Evolutionary conservation across 2,797 vertebrate genomes (phyloP).

Genomic region (Hylomyscus alleni): DNA sequence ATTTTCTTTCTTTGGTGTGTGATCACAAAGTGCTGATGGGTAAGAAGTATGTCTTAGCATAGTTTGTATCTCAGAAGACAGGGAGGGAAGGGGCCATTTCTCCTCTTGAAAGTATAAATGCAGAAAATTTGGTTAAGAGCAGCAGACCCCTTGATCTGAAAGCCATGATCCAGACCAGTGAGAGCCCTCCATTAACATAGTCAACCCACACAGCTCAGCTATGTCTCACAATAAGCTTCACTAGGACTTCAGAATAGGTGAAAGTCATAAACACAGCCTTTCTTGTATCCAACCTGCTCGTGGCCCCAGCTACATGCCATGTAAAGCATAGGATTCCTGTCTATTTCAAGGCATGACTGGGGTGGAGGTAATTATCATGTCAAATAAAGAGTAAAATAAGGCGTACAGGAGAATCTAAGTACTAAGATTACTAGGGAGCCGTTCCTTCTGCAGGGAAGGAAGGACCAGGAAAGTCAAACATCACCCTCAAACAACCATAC

Average conservation of each 20-base stretch:
- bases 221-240: background rate
- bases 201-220: background rate
- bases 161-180: conserved; percentile 15
- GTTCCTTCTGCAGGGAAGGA: background rate
- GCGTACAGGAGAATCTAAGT: background rate
- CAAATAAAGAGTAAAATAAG: background rate
- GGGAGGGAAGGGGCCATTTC: background rate
- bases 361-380: background rate
- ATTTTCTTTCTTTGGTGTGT: conserved; percentile 55
- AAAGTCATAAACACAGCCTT: background rate
- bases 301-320: background rate
- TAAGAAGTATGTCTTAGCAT: conserved; percentile 19
- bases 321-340: background rate
- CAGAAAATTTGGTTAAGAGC: conserved; percentile 35
- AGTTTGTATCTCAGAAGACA: background rate
- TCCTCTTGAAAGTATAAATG: conserved; percentile 50
- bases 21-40: conserved; percentile 40
- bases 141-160: conserved; percentile 30
- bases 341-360: background rate
- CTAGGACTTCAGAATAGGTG: background rate
- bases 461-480: background rate
- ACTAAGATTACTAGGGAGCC: conserved; percentile 11
- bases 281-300: background rate
- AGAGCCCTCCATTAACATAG: conserved; percentile 15
- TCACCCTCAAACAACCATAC: background rate